Evolutionary conservation across 2,797 vertebrate genomes (phyloP).

Genomic region (Sphenodon punctatus): DNA sequence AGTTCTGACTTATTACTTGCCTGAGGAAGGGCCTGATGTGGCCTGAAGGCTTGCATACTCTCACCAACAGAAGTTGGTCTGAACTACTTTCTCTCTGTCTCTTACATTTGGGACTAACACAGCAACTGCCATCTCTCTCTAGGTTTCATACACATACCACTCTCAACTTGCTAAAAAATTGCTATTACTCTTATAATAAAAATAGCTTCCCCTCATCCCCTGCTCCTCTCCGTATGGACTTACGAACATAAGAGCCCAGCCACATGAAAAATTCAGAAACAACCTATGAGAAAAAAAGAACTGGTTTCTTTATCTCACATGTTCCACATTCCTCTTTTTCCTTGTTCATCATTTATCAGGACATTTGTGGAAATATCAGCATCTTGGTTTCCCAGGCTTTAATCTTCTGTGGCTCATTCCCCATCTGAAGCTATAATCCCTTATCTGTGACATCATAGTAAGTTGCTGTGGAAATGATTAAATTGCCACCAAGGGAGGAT

Average conservation of each 20-base stretch:
- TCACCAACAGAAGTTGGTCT: no score
- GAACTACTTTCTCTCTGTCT: no score
- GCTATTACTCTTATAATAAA: not conserved
- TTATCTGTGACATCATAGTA: not conserved
- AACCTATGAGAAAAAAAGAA: not conserved
- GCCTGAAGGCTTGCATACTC: no score
- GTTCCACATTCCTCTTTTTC: not conserved
- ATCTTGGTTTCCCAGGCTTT: not conserved
- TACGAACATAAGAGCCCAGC: not conserved
- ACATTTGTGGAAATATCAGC: not conserved
- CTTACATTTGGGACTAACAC: no score
- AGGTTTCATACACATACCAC: no score
- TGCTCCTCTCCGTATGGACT: not conserved
- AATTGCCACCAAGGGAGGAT: not conserved
- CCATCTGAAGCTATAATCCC: not conserved
- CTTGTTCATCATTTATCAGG: not conserved
- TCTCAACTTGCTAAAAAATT: not conserved
- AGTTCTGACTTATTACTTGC: no score
- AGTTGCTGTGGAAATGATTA: not conserved
- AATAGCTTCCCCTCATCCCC: not conserved
- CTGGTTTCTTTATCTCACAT: not conserved
- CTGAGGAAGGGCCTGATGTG: no score
- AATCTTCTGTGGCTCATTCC: not conserved
- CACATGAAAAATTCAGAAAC: not conserved
- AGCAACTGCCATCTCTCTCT: no score